Base-by-base conservation (phyloP, 2,113 vertebrate genomes). In the Lynx canadensis region DNA sequence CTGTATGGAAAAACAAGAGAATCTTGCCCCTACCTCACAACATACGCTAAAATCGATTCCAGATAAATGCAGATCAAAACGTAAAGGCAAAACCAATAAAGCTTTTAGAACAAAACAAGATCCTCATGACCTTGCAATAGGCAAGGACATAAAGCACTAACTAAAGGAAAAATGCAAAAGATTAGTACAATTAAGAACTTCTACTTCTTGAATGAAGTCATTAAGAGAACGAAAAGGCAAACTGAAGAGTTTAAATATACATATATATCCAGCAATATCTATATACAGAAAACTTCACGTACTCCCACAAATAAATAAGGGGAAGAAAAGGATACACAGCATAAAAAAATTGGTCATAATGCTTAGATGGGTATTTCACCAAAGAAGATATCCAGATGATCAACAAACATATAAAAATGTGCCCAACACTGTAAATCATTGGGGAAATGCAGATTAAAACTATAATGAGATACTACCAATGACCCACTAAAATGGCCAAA, bases 391-490 rank as follows among this genome's bases (percentile, higher is more conserved):
- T 36, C 71, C 55, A 66, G 73, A 50, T 73, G 73, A 11, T 41
- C 84, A 80, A 71, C 12, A 38, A 33, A 18, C 36, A 93, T 36
- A 74, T 86, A 87, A 94, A 93, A 87, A 94, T 27, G 65, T 79
- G 84, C 69, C 89, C 36, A 85, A 80, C 45, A 68, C 9, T 55
- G 21, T 23, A 38, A 89, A 33, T 57, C 66, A 76, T 7, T n/a
- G 50, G 74, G 66, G 55, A 95, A 94, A 80, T 38, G 23, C 84
- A 92, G 82, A 83, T 82, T 81, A 81, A 93, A 95, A 80, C 36
- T 50, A n/a, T 27, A 65, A 80, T 38, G 57, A 93, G 76, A 55
- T 27, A 68, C 45, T 50, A n/a, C 14, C 48, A 85, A 5, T 15
- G 79, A 50, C 12, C 15, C 60, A 41, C 31, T 18, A 90, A 52